Evolutionary conservation across 2,888 invertebrate genomes (phyloP).

Genomic region (Lasioglossum zephyrum): DNA sequence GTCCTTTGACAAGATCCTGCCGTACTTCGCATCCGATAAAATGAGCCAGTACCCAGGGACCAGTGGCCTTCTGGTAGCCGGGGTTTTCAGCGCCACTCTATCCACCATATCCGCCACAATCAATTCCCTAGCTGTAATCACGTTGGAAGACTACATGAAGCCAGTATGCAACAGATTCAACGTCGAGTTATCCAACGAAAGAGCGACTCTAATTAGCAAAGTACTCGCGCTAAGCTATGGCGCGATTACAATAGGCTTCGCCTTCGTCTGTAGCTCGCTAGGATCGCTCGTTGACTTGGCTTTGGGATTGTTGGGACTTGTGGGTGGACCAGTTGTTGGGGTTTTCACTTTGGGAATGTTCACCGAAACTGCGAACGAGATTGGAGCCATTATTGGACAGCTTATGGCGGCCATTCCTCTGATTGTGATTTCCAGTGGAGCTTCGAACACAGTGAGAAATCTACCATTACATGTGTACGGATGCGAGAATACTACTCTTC

Average conservation of each 20-base stretch:
- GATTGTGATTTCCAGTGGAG: not conserved
- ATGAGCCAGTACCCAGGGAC: conserved; percentile 82
- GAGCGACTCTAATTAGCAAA: conserved; percentile 88
- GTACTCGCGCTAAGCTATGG: conserved; percentile 75
- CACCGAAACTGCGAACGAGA: conserved; percentile 91
- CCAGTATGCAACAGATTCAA: conserved; percentile 73
- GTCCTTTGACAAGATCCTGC: conserved; percentile 91
- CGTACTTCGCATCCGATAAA: conserved; percentile 90
- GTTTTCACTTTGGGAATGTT: conserved; percentile 95
- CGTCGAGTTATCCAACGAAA: conserved; percentile 87
- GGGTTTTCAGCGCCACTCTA: conserved; percentile 95
- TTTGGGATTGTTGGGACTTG: conserved; percentile 93
- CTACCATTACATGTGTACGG: conserved; percentile 72
- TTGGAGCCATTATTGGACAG: conserved; percentile 76
- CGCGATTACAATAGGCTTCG: conserved; percentile 71
- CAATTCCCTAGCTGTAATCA: conserved; percentile 95
- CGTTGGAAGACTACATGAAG: conserved; percentile 94
- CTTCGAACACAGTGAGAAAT: conserved; percentile 54
- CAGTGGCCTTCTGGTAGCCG: conserved; percentile 83
- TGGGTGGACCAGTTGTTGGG: conserved; percentile 94
- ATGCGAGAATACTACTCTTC: conserved; percentile 64
- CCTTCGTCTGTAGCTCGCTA: conserved; percentile 74
- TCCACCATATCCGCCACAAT: conserved; percentile 96
- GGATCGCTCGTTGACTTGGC: conserved; percentile 86
- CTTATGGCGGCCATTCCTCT: conserved; percentile 44